These are phyloP conservation scores for Bufo gargarizans DNA, from an alignment of 2,113 vertebrate genomes.

Conservation along the genomic window DNA sequence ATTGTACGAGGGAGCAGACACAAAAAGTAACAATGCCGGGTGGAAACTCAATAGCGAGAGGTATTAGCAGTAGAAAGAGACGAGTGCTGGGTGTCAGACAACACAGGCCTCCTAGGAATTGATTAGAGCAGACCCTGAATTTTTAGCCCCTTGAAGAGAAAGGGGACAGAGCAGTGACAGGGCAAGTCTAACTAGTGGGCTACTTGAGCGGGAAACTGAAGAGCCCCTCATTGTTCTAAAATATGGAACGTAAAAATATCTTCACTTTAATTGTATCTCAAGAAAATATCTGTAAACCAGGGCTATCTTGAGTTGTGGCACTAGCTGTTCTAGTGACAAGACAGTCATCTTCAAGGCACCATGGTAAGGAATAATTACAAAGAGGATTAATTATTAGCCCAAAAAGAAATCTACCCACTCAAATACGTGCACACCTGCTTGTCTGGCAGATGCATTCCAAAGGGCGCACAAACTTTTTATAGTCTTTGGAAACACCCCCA, in stretches of 20 bases:
- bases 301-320: neutral
- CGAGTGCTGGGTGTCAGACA: constrained; percentile 10
- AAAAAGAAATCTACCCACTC: neutral
- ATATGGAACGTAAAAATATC: neutral
- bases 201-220: neutral
- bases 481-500: neutral
- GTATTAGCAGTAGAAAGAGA: constrained; percentile 20
- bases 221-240: neutral
- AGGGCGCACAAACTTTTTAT: neutral
- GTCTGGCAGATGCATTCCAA: neutral
- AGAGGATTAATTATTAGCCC: neutral
- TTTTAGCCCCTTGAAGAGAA: constrained; percentile 10
- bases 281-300: neutral
- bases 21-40: constrained; percentile 20
- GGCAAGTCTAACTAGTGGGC: neutral
- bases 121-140: neutral
- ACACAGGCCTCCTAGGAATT: constrained; percentile 3
- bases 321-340: neutral
- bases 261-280: neutral
- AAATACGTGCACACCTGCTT: neutral
- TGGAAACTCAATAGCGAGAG: constrained; percentile 23
- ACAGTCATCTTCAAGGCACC: neutral
- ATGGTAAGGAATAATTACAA: neutral
- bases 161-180: neutral
- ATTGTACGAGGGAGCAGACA: constrained; percentile 13